Evolutionary conservation across 1,140 invertebrate species (phyloP).

Genomic region (Galendromus occidentalis): DNA sequence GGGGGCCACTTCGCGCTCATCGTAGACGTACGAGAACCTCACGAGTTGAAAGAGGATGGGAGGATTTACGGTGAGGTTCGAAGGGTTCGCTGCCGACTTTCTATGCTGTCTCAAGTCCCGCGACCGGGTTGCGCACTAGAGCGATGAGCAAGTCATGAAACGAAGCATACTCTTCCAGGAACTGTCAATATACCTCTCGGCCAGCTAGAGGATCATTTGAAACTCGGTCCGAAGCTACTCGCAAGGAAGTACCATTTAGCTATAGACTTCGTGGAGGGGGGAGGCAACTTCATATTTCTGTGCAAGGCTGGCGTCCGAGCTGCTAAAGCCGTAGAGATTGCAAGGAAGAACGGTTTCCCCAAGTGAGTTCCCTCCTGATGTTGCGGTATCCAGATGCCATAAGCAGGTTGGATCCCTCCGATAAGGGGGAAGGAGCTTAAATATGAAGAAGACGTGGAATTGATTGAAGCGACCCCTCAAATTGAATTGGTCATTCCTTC

Average conservation of each 20-base stretch:
- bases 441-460: too few species aligned
- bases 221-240: neutral
- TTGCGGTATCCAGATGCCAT: neutral
- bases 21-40: neutral
- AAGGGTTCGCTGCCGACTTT: too few species aligned
- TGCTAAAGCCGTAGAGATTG: neutral
- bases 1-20: neutral
- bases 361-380: neutral
- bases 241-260: neutral
- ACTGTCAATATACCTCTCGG: neutral
- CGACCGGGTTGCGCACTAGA: neutral
- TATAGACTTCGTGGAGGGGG: neutral
- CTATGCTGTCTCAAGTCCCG: too few species aligned
- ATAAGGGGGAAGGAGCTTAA: too few species aligned
- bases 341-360: neutral
- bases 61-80: neutral
- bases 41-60: neutral
- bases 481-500: neutral
- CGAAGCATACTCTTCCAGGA: neutral
- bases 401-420: neutral
- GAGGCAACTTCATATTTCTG: neutral
- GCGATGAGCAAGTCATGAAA: neutral
- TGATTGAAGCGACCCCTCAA: too few species aligned
- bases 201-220: neutral
- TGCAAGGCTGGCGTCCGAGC: slow-evolving; percentile 4